These are phyloP conservation scores for Labroides dimidiatus DNA, from an alignment of 2,797 vertebrate genomes.

Conservation along the genomic window DNA sequence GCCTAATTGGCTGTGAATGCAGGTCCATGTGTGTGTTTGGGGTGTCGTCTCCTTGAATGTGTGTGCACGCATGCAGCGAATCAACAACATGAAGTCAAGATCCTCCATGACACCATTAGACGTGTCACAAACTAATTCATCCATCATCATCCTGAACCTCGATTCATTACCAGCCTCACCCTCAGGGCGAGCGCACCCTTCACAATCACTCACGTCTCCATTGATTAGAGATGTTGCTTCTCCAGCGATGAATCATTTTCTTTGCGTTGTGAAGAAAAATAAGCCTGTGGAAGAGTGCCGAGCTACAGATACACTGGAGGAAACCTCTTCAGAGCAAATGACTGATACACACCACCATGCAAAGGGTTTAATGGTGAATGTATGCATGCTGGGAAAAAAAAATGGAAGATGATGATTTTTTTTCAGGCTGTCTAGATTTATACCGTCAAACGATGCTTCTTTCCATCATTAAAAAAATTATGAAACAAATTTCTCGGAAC, in stretches of 20 bases:
- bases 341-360: not conserved
- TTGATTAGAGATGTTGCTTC: constrained; percentile 54
- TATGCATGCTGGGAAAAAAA: not conserved
- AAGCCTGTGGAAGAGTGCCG: constrained; percentile 18
- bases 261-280: constrained; percentile 18
- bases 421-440: too few species aligned
- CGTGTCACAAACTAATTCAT: constrained; percentile 55
- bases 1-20: not conserved
- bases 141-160: constrained; percentile 39
- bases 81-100: constrained; percentile 33
- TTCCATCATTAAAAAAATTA: too few species aligned
- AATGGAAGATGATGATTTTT: not conserved
- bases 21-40: not conserved
- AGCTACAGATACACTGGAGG: not conserved
- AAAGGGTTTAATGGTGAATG: not conserved
- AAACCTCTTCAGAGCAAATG: not conserved
- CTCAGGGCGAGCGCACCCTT: constrained; percentile 24
- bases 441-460: too few species aligned
- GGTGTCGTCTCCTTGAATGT: too few species aligned
- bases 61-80: constrained; percentile 6
- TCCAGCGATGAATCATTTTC: constrained; percentile 32
- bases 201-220: constrained; percentile 43
- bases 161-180: constrained; percentile 42
- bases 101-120: constrained; percentile 45
- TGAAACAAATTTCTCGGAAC: too few species aligned